Evolutionary conservation across 2,888 invertebrate species (phyloP).

Genomic region (Acronicta leporina): DNA sequence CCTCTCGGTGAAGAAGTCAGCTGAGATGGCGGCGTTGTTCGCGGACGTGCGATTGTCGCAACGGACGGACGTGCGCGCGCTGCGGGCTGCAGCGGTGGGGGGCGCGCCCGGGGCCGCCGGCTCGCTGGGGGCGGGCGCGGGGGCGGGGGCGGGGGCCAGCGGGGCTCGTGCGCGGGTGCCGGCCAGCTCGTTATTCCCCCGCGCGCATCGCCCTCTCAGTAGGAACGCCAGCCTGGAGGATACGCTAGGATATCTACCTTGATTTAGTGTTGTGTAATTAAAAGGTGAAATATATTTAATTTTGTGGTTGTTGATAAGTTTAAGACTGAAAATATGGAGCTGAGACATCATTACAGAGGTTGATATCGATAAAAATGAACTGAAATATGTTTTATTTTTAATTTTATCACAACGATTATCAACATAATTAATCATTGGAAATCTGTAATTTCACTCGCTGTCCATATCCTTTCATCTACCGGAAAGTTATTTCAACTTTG

Average conservation of each 20-base stretch:
- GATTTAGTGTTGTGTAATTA: slow-evolving; percentile 17
- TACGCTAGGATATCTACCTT: slow-evolving; percentile 91
- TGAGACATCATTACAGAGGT: too few relatives aligned
- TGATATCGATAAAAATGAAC: too few relatives aligned
- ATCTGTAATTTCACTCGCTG: too few relatives aligned
- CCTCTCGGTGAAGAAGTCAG: slow-evolving; percentile 95
- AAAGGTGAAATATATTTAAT: background rate
- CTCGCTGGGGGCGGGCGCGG: background rate
- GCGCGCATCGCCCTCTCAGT: slow-evolving; percentile 65
- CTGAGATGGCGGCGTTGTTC: slow-evolving; percentile 96
- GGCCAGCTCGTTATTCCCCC: slow-evolving; percentile 43
- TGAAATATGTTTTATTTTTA: too few relatives aligned
- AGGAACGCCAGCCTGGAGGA: slow-evolving; percentile 90
- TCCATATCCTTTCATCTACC: background rate
- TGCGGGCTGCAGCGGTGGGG: slow-evolving; percentile 62
- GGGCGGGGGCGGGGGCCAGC: background rate
- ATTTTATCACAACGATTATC: too few relatives aligned
- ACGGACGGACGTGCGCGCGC: slow-evolving; percentile 90
- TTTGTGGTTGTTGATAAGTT: background rate
- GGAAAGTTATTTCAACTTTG: background rate
- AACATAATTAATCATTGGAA: too few relatives aligned
- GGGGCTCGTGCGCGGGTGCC: slow-evolving; percentile 56
- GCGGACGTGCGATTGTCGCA: slow-evolving; percentile 93
- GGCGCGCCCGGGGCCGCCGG: background rate
- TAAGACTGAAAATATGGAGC: background rate